Base-by-base conservation (phyloP, 2,113 vertebrate species). In the Octodon degus region DNA sequence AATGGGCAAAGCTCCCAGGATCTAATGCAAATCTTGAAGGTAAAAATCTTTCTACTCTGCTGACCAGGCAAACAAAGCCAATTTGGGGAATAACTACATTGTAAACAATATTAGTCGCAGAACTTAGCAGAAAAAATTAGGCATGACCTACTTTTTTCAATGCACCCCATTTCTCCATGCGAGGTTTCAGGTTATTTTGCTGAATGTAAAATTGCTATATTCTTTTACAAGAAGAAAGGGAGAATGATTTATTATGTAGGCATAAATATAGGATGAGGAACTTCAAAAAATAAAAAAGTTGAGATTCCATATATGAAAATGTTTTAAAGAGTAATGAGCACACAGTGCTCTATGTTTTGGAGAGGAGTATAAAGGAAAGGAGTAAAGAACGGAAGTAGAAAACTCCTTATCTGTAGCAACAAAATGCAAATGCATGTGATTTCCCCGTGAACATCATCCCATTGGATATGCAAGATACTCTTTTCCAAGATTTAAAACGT, bases 401-500 rank as follows among this genome's bases (percentile, higher is more conserved):
- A 97, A 82, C 84, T 92, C 32, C 32, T 86, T 93, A 89, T 92
- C 95, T 65, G 3, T 92, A 96, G 19, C 43, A 95, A 91, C 96
- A 97, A 96, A 92, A 81, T 32, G 30, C 92, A 96, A 88, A 79
- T 91, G 32, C 60, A 5, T 67, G 53, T 95, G 95, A 92, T 93
- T 95, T 97, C 43, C 32, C 68, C 83, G 5, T 74, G 92, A 97
- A 74, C 50, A 93, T 43, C 84, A 91, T 91, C 89, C 70, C 68
- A 85, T 68, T 96, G 89, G 81, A 96, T 97, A 86, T 96, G 74
- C 65, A 93, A 32, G 94, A 12, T 34, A 89, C 63, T 86, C 74
- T 91, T 97, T 97, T 96, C 77, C 70, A 85, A 37, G 93, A 77
- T 96, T 96, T 93, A 96, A 97, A 98, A 96, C 72, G 50, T 55